phyloP scores from a whole-genome alignment of 2,888 invertebrate species.

The Sarcophaga rosellei region DNA sequence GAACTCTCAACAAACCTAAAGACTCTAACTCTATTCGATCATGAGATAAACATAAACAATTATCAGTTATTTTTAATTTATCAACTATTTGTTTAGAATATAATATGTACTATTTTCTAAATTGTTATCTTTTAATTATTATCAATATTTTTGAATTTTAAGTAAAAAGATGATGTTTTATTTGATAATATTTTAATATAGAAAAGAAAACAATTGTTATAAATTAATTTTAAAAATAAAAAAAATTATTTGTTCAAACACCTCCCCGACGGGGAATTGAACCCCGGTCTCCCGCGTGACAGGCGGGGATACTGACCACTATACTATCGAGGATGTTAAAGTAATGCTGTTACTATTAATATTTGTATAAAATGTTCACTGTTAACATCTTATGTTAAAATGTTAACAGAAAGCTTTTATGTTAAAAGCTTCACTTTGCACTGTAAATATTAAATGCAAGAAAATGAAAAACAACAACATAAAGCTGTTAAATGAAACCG shows the following conservation, averaged over 20 bases:
- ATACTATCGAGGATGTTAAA: conserved; percentile 77
- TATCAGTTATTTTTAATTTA: too few species aligned
- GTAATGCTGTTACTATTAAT: not conserved
- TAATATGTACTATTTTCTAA: too few species aligned
- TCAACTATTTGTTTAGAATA: too few species aligned
- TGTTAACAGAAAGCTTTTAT: not conserved
- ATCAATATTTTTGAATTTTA: too few species aligned
- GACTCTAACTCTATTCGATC: too few species aligned
- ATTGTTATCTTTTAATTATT: too few species aligned
- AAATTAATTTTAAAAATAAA: not conserved
- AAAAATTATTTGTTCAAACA: not conserved
- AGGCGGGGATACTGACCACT: conserved; percentile 80
- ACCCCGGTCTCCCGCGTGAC: conserved; percentile 81
- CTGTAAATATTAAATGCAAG: not conserved
- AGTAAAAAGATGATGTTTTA: too few species aligned
- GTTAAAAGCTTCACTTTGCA: not conserved
- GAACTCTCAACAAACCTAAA: too few species aligned
- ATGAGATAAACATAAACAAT: too few species aligned
- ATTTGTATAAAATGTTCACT: not conserved
- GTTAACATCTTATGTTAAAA: not conserved
- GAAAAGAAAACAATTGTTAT: not conserved
- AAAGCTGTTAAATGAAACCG: not conserved
- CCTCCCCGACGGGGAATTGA: conserved; percentile 80
- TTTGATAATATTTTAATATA: not conserved
- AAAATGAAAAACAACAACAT: not conserved